These are phyloP conservation scores for Myripristis jacobus DNA, from an alignment of 2,797 vertebrate species.

Conservation along the genomic window DNA sequence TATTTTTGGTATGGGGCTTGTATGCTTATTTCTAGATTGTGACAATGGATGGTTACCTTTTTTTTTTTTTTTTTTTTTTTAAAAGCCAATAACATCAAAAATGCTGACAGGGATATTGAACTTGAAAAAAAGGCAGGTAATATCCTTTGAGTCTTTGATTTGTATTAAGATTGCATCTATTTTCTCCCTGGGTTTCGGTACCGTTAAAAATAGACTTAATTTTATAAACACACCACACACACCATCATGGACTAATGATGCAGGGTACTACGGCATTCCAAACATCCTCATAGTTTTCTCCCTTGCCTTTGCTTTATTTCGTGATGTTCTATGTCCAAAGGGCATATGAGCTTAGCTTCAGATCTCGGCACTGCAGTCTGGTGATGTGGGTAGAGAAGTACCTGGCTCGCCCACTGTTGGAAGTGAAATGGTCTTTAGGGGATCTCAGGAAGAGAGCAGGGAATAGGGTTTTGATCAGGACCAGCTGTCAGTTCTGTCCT, in stretches of 20 bases:
- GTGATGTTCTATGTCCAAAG: slow-evolving; percentile 69
- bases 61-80: no score
- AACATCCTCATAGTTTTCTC: slow-evolving; percentile 61
- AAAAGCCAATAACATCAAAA: slow-evolving; percentile 46
- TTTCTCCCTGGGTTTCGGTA: slow-evolving; percentile 54
- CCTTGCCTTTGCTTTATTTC: slow-evolving; percentile 56
- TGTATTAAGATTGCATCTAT: slow-evolving; percentile 55
- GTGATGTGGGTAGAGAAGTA: slow-evolving; percentile 63
- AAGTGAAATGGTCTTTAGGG: slow-evolving; percentile 75
- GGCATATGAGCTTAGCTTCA: slow-evolving; percentile 70
- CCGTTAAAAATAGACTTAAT: slow-evolving; percentile 72
- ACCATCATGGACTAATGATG: slow-evolving; percentile 63
- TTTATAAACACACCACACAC: slow-evolving; percentile 47
- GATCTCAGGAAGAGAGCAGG: slow-evolving; percentile 67
- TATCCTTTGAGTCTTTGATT: slow-evolving; percentile 58
- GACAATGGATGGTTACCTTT: slow-evolving; percentile 1
- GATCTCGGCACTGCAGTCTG: slow-evolving; percentile 73
- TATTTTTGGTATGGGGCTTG: slow-evolving; percentile 52
- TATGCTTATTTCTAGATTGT: not conserved
- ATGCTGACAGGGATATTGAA: slow-evolving; percentile 46
- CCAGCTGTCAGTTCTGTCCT: slow-evolving; percentile 82
- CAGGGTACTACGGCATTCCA: slow-evolving; percentile 57
- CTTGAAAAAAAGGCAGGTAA: slow-evolving; percentile 47
- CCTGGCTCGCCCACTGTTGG: slow-evolving; percentile 74
- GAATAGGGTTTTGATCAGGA: slow-evolving; percentile 83